Percentiles rank a stretch among this genome's conserved stretches.
Evolutionary conservation across 2,888 invertebrate species (phyloP).

Genomic region (Syritta pipiens): DNA sequence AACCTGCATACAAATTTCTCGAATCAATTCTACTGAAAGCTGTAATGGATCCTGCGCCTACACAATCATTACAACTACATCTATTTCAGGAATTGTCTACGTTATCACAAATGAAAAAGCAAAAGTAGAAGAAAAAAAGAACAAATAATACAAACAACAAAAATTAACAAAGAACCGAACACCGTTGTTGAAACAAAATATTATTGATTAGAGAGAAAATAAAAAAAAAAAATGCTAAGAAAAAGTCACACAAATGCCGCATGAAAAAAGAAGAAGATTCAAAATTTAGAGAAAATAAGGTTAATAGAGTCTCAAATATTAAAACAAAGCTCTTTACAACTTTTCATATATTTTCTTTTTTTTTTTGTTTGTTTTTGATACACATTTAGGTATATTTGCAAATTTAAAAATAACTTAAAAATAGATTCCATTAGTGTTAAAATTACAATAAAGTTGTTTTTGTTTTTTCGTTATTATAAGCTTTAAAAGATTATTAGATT

Average conservation of each 20-base stretch:
- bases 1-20: too few relatives aligned
- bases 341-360: slow-evolving; percentile 4
- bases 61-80: too few relatives aligned
- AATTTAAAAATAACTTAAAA: slow-evolving; percentile 67
- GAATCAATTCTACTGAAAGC: too few relatives aligned
- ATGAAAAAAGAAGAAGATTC: slow-evolving; percentile 19
- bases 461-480: slow-evolving; percentile 21
- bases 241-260: slow-evolving; percentile 38
- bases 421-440: slow-evolving; percentile 50
- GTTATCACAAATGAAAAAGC: not conserved
- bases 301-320: slow-evolving; percentile 36
- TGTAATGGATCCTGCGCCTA: too few relatives aligned
- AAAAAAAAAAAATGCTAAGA: not conserved
- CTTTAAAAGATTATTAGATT: slow-evolving; percentile 40
- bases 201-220: slow-evolving; percentile 1
- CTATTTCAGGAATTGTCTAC: too few relatives aligned
- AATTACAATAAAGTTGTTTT: slow-evolving; percentile 45
- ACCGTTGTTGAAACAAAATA: slow-evolving; percentile 22
- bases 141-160: not conserved
- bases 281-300: slow-evolving; percentile 22
- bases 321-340: slow-evolving; percentile 45
- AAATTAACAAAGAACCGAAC: slow-evolving; percentile 26
- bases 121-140: not conserved
- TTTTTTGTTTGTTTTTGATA: slow-evolving; percentile 12
- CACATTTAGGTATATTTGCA: slow-evolving; percentile 55